Base-by-base conservation (phyloP, 2,113 vertebrate species). In the Gymnarchus niloticus region DNA sequence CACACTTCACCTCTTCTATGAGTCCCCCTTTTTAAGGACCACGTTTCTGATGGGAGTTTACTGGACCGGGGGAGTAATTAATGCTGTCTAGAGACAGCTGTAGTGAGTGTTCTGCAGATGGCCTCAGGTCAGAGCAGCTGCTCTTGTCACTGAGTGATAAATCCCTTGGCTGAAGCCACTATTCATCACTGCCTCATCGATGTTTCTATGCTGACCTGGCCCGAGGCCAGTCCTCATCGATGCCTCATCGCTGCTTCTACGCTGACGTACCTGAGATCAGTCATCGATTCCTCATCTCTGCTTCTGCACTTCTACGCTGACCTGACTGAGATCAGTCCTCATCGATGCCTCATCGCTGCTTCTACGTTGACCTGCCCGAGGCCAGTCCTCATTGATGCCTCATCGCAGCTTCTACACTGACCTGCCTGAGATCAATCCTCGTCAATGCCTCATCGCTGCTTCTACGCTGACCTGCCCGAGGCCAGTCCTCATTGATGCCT, bases 61-160 rank as follows among this genome's bases (percentile, higher is more conserved):
- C 65, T 33, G 80, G 51, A 54, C 23, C 51, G 9, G 51, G 51
- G 80, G 48, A 54, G 80, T 82, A 51, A 82, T 82, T 82, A 82
- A 48, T 82, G 44, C 48, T 54, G 49, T 54, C 51, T 28, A 56
- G 80, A 81, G 49, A 82, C 28, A 56, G 80, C 49, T 28, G 49
- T 54, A 48, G 80, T 82, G 80, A 54, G 28, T 25, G 49, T 33
- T 54, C 25, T 28, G 12, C 25, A 37, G 80, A 28, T 48, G 80
- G 44, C 51, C 80, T 19, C 17, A 48, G 80, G 80, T 82, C 80
- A 82, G 8, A 82, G 51, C 6, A 14, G 51, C 80, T 82, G 80
- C 49, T 48, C 14, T 51, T 82, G 48, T 54, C 80, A 82, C 25
- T 28, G 80, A 82, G 49, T n/a, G 37, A 33, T 48, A 51, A 37